Percentiles rank a stretch among this genome's conserved stretches.
These are phyloP conservation scores for Takifugu flavidus DNA, from an alignment of 2,113 vertebrate genomes.

Conservation along the genomic window DNA sequence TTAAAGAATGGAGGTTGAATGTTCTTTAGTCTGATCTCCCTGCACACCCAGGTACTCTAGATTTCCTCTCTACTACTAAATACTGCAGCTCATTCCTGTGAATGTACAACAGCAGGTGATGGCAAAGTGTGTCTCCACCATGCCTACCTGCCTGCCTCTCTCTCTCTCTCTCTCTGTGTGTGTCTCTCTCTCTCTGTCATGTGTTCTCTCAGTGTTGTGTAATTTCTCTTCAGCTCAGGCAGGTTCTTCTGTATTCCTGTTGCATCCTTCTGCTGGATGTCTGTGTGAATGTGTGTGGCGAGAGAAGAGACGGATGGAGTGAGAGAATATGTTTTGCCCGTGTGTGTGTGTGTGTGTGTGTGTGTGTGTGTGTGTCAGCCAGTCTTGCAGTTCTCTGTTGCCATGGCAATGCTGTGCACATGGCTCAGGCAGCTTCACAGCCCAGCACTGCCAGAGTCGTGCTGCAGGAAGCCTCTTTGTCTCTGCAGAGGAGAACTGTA, in stretches of 20 bases:
- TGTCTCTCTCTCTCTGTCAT: constrained; percentile 50
- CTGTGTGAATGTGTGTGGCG: constrained; percentile 42
- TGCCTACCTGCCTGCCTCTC: constrained; percentile 13
- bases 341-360: constrained; percentile 12
- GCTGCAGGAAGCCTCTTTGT: constrained; percentile 69
- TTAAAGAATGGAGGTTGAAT: constrained; percentile 3
- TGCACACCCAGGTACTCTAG: not conserved
- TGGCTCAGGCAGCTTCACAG: constrained; percentile 71
- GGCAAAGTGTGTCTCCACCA: constrained; percentile 11
- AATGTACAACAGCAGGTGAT: constrained; percentile 36
- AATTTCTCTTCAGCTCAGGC: constrained; percentile 61
- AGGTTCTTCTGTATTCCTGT: constrained; percentile 75
- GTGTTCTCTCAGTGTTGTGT: constrained; percentile 71
- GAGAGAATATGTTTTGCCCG: constrained; percentile 49
- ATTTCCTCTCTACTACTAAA: no score
- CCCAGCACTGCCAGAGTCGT: constrained; percentile 70
- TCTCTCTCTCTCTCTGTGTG: not conserved
- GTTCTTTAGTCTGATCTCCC: not conserved
- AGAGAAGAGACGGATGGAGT: not conserved
- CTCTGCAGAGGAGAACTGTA: constrained; percentile 44
- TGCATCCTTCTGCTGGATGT: constrained; percentile 69
- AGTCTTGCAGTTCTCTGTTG: constrained; percentile 75
- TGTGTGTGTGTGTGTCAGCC: constrained; percentile 35
- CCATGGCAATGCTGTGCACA: constrained; percentile 76
- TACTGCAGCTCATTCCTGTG: constrained; percentile 20